Conservation (phyloP, 2,113 vertebrate genomes). For the Rattus rattus region DNA sequence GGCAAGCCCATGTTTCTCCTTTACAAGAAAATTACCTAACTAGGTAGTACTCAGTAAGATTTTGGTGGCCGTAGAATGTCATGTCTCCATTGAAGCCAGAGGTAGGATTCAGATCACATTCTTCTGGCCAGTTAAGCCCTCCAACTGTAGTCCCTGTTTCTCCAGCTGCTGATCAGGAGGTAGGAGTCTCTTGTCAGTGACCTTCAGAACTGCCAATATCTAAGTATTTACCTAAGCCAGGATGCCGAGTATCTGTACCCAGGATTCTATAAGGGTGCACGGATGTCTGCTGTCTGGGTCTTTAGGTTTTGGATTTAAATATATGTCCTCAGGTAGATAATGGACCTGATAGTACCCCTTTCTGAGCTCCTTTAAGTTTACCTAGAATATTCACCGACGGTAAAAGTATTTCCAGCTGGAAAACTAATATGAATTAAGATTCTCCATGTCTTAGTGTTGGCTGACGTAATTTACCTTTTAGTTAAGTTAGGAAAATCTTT, state of each 20-base stretch:
- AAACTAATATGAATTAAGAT: constrained; percentile 33
- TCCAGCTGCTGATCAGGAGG: neutral
- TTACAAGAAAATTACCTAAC: neutral
- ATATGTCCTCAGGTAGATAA: neutral
- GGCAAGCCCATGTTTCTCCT: neutral
- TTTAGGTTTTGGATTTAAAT: neutral
- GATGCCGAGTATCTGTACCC: neutral
- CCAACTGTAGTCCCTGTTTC: neutral
- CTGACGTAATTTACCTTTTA: neutral
- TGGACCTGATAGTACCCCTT: neutral
- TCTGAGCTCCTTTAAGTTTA: constrained; percentile 11
- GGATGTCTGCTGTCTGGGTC: neutral
- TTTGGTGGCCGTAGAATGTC: neutral
- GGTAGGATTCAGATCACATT: neutral
- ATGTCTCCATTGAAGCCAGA: neutral
- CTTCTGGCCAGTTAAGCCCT: neutral
- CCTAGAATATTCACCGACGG: neutral
- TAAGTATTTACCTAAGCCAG: neutral
- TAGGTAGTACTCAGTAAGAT: neutral
- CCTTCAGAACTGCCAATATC: neutral
- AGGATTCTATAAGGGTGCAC: neutral
- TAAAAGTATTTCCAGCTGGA: neutral
- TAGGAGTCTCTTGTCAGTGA: neutral
- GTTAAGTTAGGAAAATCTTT: neutral
- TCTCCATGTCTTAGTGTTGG: neutral